Base-by-base conservation (phyloP, 1,140 invertebrate species). In the Apis laboriosa region DNA sequence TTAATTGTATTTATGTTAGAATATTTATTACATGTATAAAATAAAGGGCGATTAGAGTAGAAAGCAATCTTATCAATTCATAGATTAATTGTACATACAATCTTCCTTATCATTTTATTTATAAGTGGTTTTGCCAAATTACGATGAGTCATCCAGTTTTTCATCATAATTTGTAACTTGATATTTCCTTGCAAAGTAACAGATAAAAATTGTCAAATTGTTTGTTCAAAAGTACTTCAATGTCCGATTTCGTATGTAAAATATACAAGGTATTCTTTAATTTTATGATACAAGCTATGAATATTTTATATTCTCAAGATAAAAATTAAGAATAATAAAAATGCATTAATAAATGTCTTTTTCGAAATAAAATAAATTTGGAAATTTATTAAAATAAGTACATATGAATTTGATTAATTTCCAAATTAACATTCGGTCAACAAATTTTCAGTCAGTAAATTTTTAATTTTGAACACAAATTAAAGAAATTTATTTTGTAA, bases 81-180 rank as follows among this genome's bases (percentile, higher is more conserved):
- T 66, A 84, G 76, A 86, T 90, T 68, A 70, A 83, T 80, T 70
- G 70, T 83, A 82, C 83, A 61, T 64, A 60, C 75, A 81, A 81
- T 88, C 77, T 78, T 5, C 21, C 43, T 87, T 80, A 87, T 88
- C 83, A 58, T 49, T 49, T 81, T 85, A 87, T 88, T 88, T 87
- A 74, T 77, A 82, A 78, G 60, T 70, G 84, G 53, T 55, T 88
- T 64, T 71, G 61, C 21, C 75, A 74, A 88, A 88, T 85, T 84
- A 34, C 51, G 71, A 87, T 85, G 70, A 84, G 75, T 88, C 86
- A 88, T 71, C 55, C n/a, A 15, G 15, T 56, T 66, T 7, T 53
- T 64, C 49, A 4, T 49, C 21, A n/a, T 67, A 83, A 87, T 78
- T 76, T 61, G 63, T 9, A 49, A 9, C 9, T 66, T 49, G 70